Base-by-base conservation (phyloP, 2,113 vertebrate genomes). In the Lethenteron reissneri region DNA sequence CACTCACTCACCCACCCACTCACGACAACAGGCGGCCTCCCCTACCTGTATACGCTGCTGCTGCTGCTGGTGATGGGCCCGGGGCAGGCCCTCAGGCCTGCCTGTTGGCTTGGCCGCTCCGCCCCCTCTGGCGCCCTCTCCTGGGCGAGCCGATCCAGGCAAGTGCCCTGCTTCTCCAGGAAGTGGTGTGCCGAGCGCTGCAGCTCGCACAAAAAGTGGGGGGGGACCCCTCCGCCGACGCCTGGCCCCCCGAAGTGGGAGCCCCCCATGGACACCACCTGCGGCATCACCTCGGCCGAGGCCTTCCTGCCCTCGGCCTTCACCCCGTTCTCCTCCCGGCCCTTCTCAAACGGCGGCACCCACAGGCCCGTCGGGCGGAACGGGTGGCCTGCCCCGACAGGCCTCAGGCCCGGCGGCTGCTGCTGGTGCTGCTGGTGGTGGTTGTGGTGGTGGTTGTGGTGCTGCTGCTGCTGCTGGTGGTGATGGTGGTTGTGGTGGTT, bases 201-300 rank as follows among this genome's bases (percentile, higher is more conserved):
- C 25, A 68, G 64, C 64, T 68, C 64, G n/a, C n/a, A 68, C 64
- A 68, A 25, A 68, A 68, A 68, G 64, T 68, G 64, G n/a, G 64
- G n/a, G n/a, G 64, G 25, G 25, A 17, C 25, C n/a, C 64, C n/a
- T 17, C n/a, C n/a, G n/a, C n/a, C 11, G 10, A 25, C 25, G n/a
- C 64, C n/a, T 68, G n/a, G 64, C n/a, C 10, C 15, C 25, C 10
- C n/a, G 11, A 17, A 25, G 64, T 17, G 64, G 64, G n/a, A 25
- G 25, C n/a, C 25, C n/a, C 64, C 64, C 25, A 68, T 9, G 64
- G n/a, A 25, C n/a, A n/a, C 15, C 15, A 68, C 64, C 25, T 68
- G 64, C n/a, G 64, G 64, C 64, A n/a, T 68, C 25, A 25, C 64
- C 25, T n/a, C 64, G n/a, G 64, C 15, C 62, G 21, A n/a, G 21